Percentiles rank a stretch among this genome's conserved stretches.
Conservation (phyloP, 2,888 invertebrate genomes). For the Drosophila testacea region DNA sequence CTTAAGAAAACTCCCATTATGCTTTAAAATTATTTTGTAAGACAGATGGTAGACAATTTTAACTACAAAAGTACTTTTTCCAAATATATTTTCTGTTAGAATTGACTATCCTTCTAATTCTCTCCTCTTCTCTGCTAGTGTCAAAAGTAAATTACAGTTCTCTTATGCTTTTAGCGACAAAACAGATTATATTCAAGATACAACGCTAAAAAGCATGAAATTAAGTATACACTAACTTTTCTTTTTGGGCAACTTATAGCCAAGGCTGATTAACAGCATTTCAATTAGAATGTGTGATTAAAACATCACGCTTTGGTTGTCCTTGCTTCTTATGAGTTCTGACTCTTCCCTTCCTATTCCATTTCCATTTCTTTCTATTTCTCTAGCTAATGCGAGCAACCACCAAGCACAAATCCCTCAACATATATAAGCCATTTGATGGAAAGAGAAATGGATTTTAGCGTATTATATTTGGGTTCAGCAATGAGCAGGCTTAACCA, state of each 20-base stretch:
- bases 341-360: neutral
- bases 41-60: no score
- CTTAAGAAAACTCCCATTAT: no score
- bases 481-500: constrained; percentile 16
- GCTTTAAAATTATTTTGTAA: no score
- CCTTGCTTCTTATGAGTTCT: neutral
- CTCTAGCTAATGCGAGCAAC: constrained; percentile 30
- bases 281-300: constrained; percentile 49
- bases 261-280: constrained; percentile 42
- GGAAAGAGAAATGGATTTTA: constrained; percentile 34
- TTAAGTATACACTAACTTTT: neutral
- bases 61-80: no score
- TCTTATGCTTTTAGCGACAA: neutral
- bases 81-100: no score
- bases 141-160: neutral
- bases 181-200: neutral
- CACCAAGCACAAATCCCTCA: constrained; percentile 27
- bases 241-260: neutral
- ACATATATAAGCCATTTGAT: neutral
- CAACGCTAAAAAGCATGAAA: neutral
- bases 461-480: constrained; percentile 16
- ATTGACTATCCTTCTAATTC: no score
- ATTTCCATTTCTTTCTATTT: constrained; percentile 1
- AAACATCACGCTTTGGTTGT: constrained; percentile 31
- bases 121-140: no score